Evolutionary conservation across 2,888 invertebrate species (phyloP), one percentile per base, ranked within the genome.

Genomic region (Anagyrus pseudococci): DNA sequence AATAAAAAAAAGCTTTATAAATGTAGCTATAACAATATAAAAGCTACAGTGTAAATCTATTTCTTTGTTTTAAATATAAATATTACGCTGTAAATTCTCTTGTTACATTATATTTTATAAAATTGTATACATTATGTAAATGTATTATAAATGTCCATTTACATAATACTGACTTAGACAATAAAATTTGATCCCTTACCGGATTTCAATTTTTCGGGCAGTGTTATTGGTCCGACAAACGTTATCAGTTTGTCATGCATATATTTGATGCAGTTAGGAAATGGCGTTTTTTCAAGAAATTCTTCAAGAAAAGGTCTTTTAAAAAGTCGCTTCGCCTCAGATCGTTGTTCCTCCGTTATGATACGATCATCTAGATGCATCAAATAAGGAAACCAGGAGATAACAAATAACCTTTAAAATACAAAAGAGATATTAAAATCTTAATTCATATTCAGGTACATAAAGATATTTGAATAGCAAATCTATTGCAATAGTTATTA

Each of bases 341-440:
- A 71, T 22, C 84, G 79, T 75, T 92, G 89, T 71, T 89, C 87
- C 1, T 82, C 79, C 0, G 88, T 89, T n/a, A 92, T 87, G 43
- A 82, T 80, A 57, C 87, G 82, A 73, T 92, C 92, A 75, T 93
- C 92, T 71, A 93, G 80, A 71, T 91, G 88, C 26, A 85, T 79
- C 59, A 93, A 81, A 0, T 84, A 84, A 1, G 89, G 86, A 72
- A 92, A 87, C 74, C 89, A 85, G 1, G 91, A 90, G 73, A 92
- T 88, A 23, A 92, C 86, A 79, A 88, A 91, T 25, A 90, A 83
- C 76, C 92, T 91, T 80, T 2, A 17, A 25, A 48, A n/a, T 40
- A 50, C 19, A 44, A 23, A 44, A 83, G n/a, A n/a, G 54, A 61
- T 68, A 60, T 59, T 59, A 48, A 23, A 61, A 64, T 59, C 10